A percentile compares a stretch with the other conserved stretches of the same genome.
Evolutionary conservation across 2,888 invertebrate genomes (phyloP).

Genomic region (Sycophila texana): DNA sequence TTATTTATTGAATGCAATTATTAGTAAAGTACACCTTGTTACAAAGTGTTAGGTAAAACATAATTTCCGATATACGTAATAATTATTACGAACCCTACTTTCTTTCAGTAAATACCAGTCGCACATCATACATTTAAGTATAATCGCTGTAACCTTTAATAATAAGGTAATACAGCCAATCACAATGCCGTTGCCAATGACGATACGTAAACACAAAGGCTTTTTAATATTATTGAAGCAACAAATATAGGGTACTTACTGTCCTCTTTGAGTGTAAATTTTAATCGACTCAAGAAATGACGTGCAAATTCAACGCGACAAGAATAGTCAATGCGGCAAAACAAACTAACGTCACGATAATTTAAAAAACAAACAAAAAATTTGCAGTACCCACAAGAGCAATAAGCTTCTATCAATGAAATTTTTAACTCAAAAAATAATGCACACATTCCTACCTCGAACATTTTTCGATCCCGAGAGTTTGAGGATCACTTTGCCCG

Average conservation of each 20-base stretch:
- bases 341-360: too few relatives aligned
- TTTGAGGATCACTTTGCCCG: conserved; percentile 57
- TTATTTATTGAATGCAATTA: too few relatives aligned
- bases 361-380: neutral
- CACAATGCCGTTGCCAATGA: conserved; percentile 11
- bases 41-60: too few relatives aligned
- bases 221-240: neutral
- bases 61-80: too few relatives aligned
- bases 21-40: too few relatives aligned
- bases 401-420: neutral
- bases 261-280: neutral
- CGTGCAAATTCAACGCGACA: too few relatives aligned
- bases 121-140: too few relatives aligned
- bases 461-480: conserved; percentile 50
- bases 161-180: neutral
- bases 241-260: neutral
- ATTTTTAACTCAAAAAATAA: neutral
- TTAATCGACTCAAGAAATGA: too few relatives aligned
- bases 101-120: too few relatives aligned
- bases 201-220: conserved; percentile 19
- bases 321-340: too few relatives aligned
- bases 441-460: conserved; percentile 56
- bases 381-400: neutral
- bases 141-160: too few relatives aligned
- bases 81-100: too few relatives aligned